Conservation (phyloP, 2,797 vertebrate genomes). For the Morelia viridis region DNA sequence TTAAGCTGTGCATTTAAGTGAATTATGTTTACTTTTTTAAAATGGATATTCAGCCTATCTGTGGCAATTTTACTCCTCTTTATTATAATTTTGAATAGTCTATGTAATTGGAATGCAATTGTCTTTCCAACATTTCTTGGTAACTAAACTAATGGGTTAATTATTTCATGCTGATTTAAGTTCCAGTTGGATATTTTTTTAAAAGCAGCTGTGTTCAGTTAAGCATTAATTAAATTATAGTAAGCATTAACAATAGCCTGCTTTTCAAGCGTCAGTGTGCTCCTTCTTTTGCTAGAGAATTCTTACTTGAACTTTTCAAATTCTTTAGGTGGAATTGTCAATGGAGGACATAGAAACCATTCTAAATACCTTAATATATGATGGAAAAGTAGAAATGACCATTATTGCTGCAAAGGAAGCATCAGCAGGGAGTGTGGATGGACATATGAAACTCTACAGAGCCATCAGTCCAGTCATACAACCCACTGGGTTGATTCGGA, state of each 20-base stretch:
- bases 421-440: conserved; percentile 91
- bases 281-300: background rate
- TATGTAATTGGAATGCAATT: background rate
- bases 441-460: conserved; percentile 93
- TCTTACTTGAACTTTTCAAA: conserved; percentile 3
- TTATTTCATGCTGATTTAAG: background rate
- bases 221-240: background rate
- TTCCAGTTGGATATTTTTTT: background rate
- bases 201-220: background rate
- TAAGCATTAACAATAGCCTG: background rate
- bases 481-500: conserved; percentile 89
- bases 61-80: background rate
- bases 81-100: background rate
- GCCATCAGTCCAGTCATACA: conserved; percentile 87
- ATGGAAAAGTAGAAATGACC: conserved; percentile 97
- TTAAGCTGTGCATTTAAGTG: background rate
- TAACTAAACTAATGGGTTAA: background rate
- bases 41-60: background rate
- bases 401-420: conserved; percentile 96
- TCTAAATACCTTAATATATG: conserved; percentile 94
- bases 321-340: conserved; percentile 89
- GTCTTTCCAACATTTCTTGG: background rate
- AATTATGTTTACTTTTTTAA: background rate
- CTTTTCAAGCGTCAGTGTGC: background rate
- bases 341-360: conserved; percentile 99